Percentiles rank a stretch among this genome's conserved stretches.
These are phyloP conservation scores for Platyscapa corneri DNA, from an alignment of 1,140 invertebrate species.

Conservation along the genomic window DNA sequence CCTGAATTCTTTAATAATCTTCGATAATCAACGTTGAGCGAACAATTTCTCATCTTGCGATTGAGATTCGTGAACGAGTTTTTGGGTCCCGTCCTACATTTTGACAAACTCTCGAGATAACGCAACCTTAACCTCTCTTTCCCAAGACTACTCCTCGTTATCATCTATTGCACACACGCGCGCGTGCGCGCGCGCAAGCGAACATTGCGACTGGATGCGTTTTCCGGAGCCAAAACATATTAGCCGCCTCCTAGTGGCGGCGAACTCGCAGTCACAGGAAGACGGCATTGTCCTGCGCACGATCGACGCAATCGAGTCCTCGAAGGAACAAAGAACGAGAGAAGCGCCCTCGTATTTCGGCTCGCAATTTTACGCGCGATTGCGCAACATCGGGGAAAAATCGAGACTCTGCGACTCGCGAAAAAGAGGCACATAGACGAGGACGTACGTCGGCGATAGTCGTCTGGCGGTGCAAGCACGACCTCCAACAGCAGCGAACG, in stretches of 20 bases:
- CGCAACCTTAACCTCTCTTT: background rate
- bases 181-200: too few species aligned
- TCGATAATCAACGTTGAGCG: background rate
- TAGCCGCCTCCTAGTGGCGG: background rate
- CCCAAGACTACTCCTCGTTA: background rate
- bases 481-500: conserved; percentile 16
- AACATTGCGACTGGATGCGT: background rate
- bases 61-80: background rate
- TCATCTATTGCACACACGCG: too few species aligned
- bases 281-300: background rate
- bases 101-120: background rate
- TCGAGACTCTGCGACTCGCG: background rate
- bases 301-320: background rate
- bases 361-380: too few species aligned
- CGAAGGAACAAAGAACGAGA: background rate
- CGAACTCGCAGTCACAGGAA: background rate
- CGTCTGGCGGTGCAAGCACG: background rate
- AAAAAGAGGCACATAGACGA: background rate
- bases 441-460: background rate
- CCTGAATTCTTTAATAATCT: background rate
- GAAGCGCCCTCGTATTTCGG: too few species aligned
- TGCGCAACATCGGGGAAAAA: conserved; percentile 27
- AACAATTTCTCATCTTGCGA: conserved; percentile 7
- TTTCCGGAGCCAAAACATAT: background rate
- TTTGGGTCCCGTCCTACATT: background rate